Evolutionary conservation across 2,113 vertebrate genomes (phyloP), one percentile per base, ranked within the genome.

Genomic region (Marcusenius ussheri): DNA sequence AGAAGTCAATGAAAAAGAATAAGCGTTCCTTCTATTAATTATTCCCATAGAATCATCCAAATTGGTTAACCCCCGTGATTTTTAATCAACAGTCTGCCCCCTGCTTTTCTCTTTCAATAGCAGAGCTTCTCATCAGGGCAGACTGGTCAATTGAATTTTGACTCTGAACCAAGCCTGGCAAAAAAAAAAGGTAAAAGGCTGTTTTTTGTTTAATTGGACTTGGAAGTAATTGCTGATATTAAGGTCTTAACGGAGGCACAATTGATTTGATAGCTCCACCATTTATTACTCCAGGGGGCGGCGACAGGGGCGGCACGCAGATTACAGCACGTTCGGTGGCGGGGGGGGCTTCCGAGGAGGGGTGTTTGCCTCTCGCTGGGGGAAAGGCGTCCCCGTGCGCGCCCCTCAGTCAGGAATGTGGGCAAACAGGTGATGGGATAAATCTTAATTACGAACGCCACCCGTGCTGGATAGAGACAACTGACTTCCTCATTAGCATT

Each of bases 231-330:
- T 89, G 92, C 91, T 90, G 62, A 93, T 93, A 92, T 93, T 92
- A 91, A 92, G 94, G 91, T 89, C 93, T 90, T 94, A 94, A 93
- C 94, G 91, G 94, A 91, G 88, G 90, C 90, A 91, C 90, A 92
- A 92, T 91, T 91, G 92, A 92, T 91, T 90, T 90, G 90, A 91
- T 89, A 91, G 90, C 91, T 66, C 51, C 89, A 93, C 90, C 88
- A 92, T 90, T 90, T 91, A 92, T 94, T 91, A 93, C 90, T 90
- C 27, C 58, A 74, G 83, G 83, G 56, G 89, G 80, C 24, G 51
- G 89, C 9, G 74, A 80, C 85, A 31, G 50, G 74, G 92, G 93
- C 91, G 91, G 91, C 88, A 84, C 91, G 90, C 87, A 91, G 91
- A 91, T 92, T 88, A 91, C 90, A 89, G 91, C n/a, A 11, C 45